These are phyloP conservation scores for Crax fasciolata DNA, from an alignment of 2,797 vertebrate genomes.

Conservation along the genomic window DNA sequence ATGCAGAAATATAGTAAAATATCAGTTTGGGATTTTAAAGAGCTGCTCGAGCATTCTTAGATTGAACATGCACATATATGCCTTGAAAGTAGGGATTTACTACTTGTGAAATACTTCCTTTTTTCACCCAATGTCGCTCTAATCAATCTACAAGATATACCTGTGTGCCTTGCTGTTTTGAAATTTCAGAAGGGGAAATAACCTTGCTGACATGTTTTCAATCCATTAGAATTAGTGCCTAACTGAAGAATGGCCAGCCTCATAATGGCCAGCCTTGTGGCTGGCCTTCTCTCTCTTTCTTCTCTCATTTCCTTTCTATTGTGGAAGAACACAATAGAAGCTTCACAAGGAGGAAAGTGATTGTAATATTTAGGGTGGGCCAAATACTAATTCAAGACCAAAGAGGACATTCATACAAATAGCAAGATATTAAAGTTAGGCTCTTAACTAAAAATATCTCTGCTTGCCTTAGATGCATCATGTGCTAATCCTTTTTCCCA, in stretches of 20 bases:
- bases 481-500: background rate
- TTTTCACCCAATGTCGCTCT: background rate
- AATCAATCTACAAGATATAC: background rate
- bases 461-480: background rate
- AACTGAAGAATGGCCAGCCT: background rate
- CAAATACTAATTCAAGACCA: constrained; percentile 31
- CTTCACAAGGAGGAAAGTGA: constrained; percentile 44
- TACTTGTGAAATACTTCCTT: background rate
- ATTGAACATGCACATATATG: background rate
- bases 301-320: constrained; percentile 61
- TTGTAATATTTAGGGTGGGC: constrained; percentile 50
- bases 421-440: constrained; percentile 15
- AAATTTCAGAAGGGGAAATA: background rate
- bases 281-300: constrained; percentile 41
- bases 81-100: background rate
- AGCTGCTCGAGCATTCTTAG: background rate
- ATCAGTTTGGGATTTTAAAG: background rate
- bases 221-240: background rate
- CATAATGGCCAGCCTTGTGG: constrained; percentile 23
- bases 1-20: background rate
- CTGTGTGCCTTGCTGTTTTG: background rate
- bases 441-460: constrained; percentile 15
- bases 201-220: background rate
- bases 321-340: constrained; percentile 60
- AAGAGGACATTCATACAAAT: constrained; percentile 20